These are phyloP conservation scores for Malurus leucopterus DNA, from an alignment of 2,797 vertebrate genomes.

Conservation along the genomic window DNA sequence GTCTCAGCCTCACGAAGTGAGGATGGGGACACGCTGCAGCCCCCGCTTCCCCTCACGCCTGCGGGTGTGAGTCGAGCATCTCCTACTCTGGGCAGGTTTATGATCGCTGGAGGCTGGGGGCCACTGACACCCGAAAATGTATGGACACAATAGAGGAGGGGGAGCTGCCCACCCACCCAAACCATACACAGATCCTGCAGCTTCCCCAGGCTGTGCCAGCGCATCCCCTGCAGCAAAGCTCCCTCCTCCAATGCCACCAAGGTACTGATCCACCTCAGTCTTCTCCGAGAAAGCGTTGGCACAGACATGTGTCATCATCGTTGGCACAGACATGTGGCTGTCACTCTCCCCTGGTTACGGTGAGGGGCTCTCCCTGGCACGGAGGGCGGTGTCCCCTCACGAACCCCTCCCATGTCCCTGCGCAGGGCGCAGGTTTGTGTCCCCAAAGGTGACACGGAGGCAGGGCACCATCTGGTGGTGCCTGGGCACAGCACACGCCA, in stretches of 20 bases:
- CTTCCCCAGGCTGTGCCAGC: not conserved
- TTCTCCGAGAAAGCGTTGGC: accelerated
- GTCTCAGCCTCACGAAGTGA: not conserved
- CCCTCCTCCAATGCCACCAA: not conserved
- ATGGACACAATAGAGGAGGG: not conserved
- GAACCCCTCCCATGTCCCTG: not conserved
- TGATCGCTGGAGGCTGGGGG: not conserved
- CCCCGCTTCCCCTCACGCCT: accelerated
- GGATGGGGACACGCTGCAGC: not conserved
- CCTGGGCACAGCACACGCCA: not conserved
- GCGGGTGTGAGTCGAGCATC: accelerated
- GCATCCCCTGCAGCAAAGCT: not conserved
- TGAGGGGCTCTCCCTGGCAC: not conserved
- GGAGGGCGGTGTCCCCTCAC: not conserved
- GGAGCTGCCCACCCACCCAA: not conserved
- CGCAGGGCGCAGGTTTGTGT: not conserved
- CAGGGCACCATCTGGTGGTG: conserved; percentile 45
- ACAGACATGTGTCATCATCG: not conserved
- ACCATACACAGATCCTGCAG: accelerated
- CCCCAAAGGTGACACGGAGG: not conserved
- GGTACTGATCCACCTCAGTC: not conserved
- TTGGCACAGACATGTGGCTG: not conserved
- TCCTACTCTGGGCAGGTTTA: not conserved
- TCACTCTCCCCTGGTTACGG: not conserved
- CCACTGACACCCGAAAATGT: not conserved